Evolutionary conservation across 2,113 vertebrate genomes (phyloP).

Genomic region (Vombatus ursinus): DNA sequence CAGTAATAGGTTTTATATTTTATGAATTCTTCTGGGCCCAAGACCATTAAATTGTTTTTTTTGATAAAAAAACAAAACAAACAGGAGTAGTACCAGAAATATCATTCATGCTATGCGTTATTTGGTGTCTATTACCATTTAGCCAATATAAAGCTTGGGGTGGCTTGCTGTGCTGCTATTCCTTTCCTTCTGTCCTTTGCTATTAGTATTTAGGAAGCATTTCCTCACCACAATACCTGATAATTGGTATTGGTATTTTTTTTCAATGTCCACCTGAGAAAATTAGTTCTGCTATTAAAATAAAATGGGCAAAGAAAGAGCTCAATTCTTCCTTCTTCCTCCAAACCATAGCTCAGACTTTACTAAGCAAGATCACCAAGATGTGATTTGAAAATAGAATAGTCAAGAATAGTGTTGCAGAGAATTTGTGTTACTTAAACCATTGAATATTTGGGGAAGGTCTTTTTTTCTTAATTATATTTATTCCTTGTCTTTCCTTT

Average conservation of each 20-base stretch:
- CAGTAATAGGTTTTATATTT: conserved; percentile 28
- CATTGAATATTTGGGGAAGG: neutral
- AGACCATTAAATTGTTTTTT: conserved; percentile 4
- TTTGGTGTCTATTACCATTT: conserved; percentile 49
- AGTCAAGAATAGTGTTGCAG: conserved; percentile 44
- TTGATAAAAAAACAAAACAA: neutral
- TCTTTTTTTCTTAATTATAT: neutral
- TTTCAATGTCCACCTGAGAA: conserved; percentile 73
- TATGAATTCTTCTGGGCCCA: conserved; percentile 55
- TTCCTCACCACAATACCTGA: conserved; percentile 65
- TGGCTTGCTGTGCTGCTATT: conserved; percentile 66
- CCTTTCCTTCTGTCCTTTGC: conserved; percentile 54
- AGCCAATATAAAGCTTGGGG: conserved; percentile 50
- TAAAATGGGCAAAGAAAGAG: conserved; percentile 41
- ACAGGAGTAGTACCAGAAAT: conserved; percentile 55
- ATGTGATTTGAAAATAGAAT: conserved; percentile 18
- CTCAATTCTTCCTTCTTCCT: conserved; percentile 32
- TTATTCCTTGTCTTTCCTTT: neutral
- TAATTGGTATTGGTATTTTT: conserved; percentile 72
- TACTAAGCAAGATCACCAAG: conserved; percentile 32
- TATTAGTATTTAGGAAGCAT: conserved; percentile 70
- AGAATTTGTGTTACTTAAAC: conserved; percentile 54
- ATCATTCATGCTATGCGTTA: conserved; percentile 3
- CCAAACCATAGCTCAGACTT: neutral
- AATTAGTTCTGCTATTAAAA: conserved; percentile 72